A percentile compares a stretch with the other conserved stretches of the same genome.
These are phyloP conservation scores for Micromesistius poutassou DNA, from an alignment of 2,797 vertebrate species.

Conservation along the genomic window DNA sequence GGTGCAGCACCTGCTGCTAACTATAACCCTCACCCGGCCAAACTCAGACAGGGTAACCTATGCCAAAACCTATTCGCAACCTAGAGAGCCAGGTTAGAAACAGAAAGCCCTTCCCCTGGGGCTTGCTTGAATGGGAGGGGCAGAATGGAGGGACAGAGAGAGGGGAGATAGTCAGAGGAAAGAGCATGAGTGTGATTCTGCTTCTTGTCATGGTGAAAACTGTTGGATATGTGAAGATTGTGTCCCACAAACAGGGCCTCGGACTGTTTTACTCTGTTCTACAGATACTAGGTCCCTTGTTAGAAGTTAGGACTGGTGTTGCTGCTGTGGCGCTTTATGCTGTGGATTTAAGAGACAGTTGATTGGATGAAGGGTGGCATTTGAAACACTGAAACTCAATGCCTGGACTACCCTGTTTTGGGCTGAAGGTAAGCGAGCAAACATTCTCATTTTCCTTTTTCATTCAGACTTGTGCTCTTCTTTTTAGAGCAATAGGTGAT, in stretches of 20 bases:
- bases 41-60: slow-evolving; percentile 50
- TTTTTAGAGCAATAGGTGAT: slow-evolving; percentile 27
- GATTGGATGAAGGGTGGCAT: slow-evolving; percentile 48
- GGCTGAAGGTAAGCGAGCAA: slow-evolving; percentile 67
- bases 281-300: slow-evolving; percentile 32
- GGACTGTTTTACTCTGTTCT: slow-evolving; percentile 29
- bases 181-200: slow-evolving; percentile 52
- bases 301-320: slow-evolving; percentile 11
- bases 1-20: slow-evolving; percentile 82
- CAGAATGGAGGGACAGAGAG: slow-evolving; percentile 37
- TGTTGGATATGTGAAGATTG: slow-evolving; percentile 45
- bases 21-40: slow-evolving; percentile 68
- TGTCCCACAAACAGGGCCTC: slow-evolving; percentile 33
- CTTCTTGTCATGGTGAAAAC: slow-evolving; percentile 42
- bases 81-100: slow-evolving; percentile 53
- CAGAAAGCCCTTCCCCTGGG: slow-evolving; percentile 47
- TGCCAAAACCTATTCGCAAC: slow-evolving; percentile 54
- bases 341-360: slow-evolving; percentile 46
- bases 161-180: slow-evolving; percentile 31
- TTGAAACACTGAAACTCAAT: slow-evolving; percentile 49
- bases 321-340: slow-evolving; percentile 30
- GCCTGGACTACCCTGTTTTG: slow-evolving; percentile 53
- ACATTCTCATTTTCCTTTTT: slow-evolving; percentile 37
- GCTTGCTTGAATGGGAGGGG: slow-evolving; percentile 58
- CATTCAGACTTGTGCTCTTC: slow-evolving; percentile 23